Base-by-base conservation (phyloP, 2,113 vertebrate species). In the Salvelinus sp. region DNA sequence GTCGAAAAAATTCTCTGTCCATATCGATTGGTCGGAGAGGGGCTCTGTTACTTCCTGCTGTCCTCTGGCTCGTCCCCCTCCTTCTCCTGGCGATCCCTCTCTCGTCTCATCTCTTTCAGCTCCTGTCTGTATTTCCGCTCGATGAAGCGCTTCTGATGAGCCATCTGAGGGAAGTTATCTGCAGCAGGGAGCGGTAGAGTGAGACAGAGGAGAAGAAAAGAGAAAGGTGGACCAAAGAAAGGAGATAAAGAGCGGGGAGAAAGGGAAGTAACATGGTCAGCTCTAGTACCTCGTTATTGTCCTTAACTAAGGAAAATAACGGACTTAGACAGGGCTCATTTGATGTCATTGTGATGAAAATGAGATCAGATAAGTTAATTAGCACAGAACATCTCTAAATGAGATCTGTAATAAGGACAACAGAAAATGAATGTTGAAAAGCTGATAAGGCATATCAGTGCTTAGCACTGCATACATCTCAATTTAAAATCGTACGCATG, bases 121-220 rank as follows among this genome's bases (percentile, higher is more conserved):
- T 99, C 98, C 92, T 99, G 97, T 76, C 97, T 90, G 94, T 99
- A 99, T 86, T 99, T 99, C 88, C 98, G 95, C 93, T 99, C 98
- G 90, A 99, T 99, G 96, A 99, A 99, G 87, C 98, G 97, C 91
- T 99, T 99, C 96, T 99, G 98, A 96, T 99, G 97, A 88, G 97
- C 97, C 98, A 99, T 99, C 95, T 99, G 98, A 88, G 98, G 98
- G 91, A 99, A 99, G 95, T 99, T 99, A 96, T 99, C 97, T 99
- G 94, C 91, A 62, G 87, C 91, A 93, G 91, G 87, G 89, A 92
- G 91, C 91, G 82, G 30, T 7, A 60, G n/a, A 47, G 62, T 20
- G 69, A 30, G 63, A n/a, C 44, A 63, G 83, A 47, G 27, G 58
- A 48, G 20, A 38, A 28, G 60, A 44, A 50, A 82, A 68, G 70